Base-by-base conservation (phyloP, 2,113 vertebrate species). In the Gallinago undulata region DNA sequence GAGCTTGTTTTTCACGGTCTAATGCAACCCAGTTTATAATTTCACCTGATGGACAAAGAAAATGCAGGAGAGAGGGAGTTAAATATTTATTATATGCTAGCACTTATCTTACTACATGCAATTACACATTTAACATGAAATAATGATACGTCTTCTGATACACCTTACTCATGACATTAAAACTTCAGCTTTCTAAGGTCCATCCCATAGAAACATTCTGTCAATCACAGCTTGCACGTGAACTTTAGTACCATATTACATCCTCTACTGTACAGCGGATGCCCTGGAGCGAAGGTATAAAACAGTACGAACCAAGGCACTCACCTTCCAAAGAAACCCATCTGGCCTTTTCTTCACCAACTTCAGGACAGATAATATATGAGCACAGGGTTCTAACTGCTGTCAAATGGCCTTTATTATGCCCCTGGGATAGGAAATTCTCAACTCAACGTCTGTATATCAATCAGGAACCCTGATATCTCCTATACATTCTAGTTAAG, bases 21-120 rank as follows among this genome's bases (percentile, higher is more conserved):
- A 99, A 78, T 3, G 98, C 98, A 74, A 98, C 97, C 98, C 98
- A 99, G 91, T 98, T 99, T 83, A 99, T 97, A 50, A 99, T 97
- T 95, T 99, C 99, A 59, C 99, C 99, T 99, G 96, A 5, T 8
- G 12, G 78, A 73, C 37, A 48, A 57, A n/a, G 50, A 47, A 43
- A 64, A 82, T 0, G 28, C 63, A 56, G 43, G 19, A 75, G 78
- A 89, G 64, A 41, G 9, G 33, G 21, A 84, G 10, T 56, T 57
- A 45, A 35, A 21, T 15, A 19, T 23, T 48, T 21, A 7, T 10
- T 7, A 2, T 37, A 7, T 2, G 33, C 7, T n/a, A 30, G 25
- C 22, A 4, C 30, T 51, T 19, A 5, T 48, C 45, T 51, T 56
- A 39, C 37, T 19, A 30, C 4, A 5, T 16, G 39, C 27, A 59